Base-by-base conservation (phyloP, 1,140 invertebrate species). In the Drosophila bocqueti region DNA sequence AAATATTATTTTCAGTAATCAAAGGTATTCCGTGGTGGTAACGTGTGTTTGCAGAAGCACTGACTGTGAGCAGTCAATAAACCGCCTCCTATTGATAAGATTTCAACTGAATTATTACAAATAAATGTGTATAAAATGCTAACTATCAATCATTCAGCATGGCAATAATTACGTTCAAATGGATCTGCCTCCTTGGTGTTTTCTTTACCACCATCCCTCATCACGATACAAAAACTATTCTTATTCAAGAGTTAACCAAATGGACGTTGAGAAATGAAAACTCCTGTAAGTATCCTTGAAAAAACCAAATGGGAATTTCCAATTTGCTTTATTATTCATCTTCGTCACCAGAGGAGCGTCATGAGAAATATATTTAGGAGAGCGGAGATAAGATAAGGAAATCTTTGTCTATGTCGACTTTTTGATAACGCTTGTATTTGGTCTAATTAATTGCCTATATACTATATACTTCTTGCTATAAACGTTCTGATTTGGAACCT, bases 261-360 rank as follows among this genome's bases (percentile, higher is more conserved):
- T 94, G 94, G 94, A 92, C 79, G 9, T 64, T 87, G 40, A 54
- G 69, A 34, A 94, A 93, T 78, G 67, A 73, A 55, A 93, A 93
- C 78, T 91, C 89, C 65, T 91, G 93, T 94, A 83, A 94, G 94
- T 93, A 31, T 7, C 13, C 49, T 6, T n/a, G 15, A n/a, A 15
- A 36, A 7, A 21, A 2, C 34, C 2, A 9, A 15, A 36, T 15
- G n/a, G 50, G 18, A 13, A 15, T 31, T 50, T 54, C 7, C 31
- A 54, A 18, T 21, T 21, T 36, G 29, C 13, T 52, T 7, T 34
- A 11, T 36, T 54, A 36, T 63, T 26, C 46, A 68, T 50, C 50
- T 61, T 46, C 24, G 34, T 11, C 21, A 31, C 13, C 68, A 66
- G 24, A 45, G 21, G n/a, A 58, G 31, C 42, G 57, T 65, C 63